Evolutionary conservation across 2,113 vertebrate species (phyloP).

Genomic region (Diadophis punctatus): DNA sequence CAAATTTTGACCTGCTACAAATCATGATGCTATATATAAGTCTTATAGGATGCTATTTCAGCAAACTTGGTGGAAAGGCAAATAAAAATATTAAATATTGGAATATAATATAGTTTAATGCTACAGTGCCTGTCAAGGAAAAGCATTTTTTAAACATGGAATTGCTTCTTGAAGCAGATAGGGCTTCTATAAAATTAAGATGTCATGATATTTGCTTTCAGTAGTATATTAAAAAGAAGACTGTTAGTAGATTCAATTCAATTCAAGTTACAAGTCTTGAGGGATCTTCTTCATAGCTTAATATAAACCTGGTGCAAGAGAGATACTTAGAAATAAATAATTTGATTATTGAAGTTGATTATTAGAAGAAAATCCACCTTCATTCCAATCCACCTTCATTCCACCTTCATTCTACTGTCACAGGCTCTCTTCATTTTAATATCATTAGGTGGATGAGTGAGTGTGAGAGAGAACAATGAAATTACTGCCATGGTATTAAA

Average conservation of each 20-base stretch:
- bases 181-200: neutral
- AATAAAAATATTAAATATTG: neutral
- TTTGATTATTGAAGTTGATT: neutral
- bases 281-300: neutral
- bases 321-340: neutral
- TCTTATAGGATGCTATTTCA: neutral
- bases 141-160: neutral
- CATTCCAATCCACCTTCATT: no score
- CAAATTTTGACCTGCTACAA: neutral
- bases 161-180: neutral
- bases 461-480: neutral
- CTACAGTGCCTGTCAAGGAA: neutral
- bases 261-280: neutral
- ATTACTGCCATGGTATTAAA: neutral
- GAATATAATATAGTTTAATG: neutral
- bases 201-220: neutral
- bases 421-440: neutral
- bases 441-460: neutral
- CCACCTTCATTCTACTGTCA: no score
- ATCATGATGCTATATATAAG: neutral
- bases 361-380: neutral
- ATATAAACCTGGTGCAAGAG: neutral
- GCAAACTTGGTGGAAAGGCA: neutral
- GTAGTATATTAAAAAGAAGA: neutral
- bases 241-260: neutral